These are phyloP conservation scores for Ceratosolen solmsi DNA, from an alignment of 1,140 invertebrate genomes.

Conservation along the genomic window DNA sequence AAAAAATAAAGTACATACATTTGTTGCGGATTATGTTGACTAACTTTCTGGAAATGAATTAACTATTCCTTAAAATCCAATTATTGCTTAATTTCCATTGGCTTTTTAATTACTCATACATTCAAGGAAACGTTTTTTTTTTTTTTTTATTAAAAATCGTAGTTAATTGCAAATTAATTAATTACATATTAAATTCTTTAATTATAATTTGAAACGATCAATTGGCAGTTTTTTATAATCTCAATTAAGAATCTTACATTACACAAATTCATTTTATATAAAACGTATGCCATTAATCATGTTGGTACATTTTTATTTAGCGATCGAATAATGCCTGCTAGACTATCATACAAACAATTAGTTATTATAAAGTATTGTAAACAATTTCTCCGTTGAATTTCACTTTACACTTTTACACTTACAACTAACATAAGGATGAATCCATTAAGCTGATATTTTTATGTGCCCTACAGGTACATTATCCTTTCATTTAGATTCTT, in stretches of 20 bases:
- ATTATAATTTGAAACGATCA: too few relatives aligned
- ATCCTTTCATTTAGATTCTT: neutral
- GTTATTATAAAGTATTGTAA: neutral
- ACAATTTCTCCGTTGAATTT: conserved; percentile 8
- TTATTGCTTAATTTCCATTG: neutral
- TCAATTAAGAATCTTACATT: too few relatives aligned
- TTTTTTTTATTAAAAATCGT: too few relatives aligned
- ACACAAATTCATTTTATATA: too few relatives aligned
- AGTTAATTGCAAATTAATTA: too few relatives aligned
- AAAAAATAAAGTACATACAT: conserved; percentile 50
- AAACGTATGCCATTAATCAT: too few relatives aligned
- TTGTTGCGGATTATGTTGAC: conserved; percentile 22
- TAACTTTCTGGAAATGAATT: conserved; percentile 11
- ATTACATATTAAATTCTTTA: too few relatives aligned
- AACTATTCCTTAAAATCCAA: conserved; percentile 38
- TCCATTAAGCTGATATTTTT: neutral
- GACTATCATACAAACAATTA: too few relatives aligned
- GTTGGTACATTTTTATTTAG: too few relatives aligned
- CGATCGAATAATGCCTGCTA: too few relatives aligned
- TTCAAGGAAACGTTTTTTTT: conserved; percentile 7
- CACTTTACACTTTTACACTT: neutral
- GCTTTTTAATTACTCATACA: neutral
- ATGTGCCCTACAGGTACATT: neutral
- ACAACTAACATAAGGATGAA: neutral
- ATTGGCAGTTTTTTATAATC: too few relatives aligned